Conservation (phyloP, 2,113 vertebrate species). For the Glaucomys volans region DNA sequence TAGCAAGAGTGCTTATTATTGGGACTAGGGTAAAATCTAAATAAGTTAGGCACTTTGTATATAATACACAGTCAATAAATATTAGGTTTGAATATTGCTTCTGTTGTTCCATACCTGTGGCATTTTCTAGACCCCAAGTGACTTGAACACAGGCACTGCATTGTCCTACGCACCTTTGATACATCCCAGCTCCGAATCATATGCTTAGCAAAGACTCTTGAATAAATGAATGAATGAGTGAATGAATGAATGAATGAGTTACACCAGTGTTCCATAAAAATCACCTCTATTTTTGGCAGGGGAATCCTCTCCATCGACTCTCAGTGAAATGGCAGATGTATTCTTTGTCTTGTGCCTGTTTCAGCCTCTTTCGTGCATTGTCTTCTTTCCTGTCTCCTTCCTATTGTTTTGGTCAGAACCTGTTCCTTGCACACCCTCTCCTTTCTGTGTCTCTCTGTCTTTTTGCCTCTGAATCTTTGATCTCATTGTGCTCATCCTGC, state of each 20-base stretch:
- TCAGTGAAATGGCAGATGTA: background rate
- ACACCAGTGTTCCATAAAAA: background rate
- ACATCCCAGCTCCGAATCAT: background rate
- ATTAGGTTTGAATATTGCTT: background rate
- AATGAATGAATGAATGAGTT: constrained; percentile 8
- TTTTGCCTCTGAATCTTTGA: background rate
- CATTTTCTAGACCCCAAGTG: background rate
- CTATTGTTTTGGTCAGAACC: background rate
- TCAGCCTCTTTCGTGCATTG: background rate
- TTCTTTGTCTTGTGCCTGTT: background rate
- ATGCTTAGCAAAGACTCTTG: background rate
- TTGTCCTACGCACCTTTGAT: background rate
- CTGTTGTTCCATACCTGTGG: background rate
- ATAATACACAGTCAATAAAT: background rate
- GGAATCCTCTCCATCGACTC: background rate
- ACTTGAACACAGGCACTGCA: background rate
- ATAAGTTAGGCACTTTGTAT: background rate
- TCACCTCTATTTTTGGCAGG: background rate
- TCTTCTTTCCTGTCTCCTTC: background rate
- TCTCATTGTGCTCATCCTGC: background rate
- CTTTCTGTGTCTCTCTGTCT: background rate
- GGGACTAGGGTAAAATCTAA: background rate
- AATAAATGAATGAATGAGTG: background rate
- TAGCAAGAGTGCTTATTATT: background rate
- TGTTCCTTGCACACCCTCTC: background rate